Evolutionary conservation across 2,113 vertebrate species (phyloP), one percentile per base, ranked within the genome.

Genomic region (Clinocottus analis): DNA sequence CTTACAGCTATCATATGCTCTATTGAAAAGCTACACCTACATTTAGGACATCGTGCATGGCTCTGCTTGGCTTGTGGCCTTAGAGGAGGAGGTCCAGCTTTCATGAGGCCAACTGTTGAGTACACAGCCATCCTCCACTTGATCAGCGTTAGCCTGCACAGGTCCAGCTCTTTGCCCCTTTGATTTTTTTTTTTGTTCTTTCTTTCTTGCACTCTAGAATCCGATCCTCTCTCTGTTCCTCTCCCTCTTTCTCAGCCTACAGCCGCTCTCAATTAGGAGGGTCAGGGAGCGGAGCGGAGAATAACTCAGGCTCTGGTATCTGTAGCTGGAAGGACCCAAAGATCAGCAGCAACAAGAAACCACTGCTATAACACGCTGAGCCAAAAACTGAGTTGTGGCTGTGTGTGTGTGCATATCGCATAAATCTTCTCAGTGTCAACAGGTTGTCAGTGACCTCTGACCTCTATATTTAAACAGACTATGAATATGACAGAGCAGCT

Each of bases 251-350:
- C 76, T 84, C 85, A 84, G 87, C 61, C 81, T 65, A 89, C 95
- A 95, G 93, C 91, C 90, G 75, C 90, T 95, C 90, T 91, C 91
- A 95, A 94, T 94, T 95, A 95, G 87, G 85, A 87, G 87, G 91
- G 92, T 92, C 91, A 92, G 78, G 87, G 89, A 90, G 90, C 82
- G 45, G 87, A 86, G 89, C 72, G 65, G 75, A 87, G 90, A 93
- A 93, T 91, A 94, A 93, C 84, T 92, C 80, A 71, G 80, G 81
- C 90, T 88, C 89, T 86, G 91, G 89, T 92, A 91, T 93, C 87
- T 92, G 85, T 82, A 82, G 85, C 91, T 91, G 88, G 83, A 90
- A 76, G 80, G 77, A 78, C 61, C 82, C 64, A 84, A 79, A 82
- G 87, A 91, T 86, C 79, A 79, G 79, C 84, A 85, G 87, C 85